These are phyloP conservation scores for Anodontia alba DNA, from an alignment of 2,888 invertebrate species.

Conservation along the genomic window DNA sequence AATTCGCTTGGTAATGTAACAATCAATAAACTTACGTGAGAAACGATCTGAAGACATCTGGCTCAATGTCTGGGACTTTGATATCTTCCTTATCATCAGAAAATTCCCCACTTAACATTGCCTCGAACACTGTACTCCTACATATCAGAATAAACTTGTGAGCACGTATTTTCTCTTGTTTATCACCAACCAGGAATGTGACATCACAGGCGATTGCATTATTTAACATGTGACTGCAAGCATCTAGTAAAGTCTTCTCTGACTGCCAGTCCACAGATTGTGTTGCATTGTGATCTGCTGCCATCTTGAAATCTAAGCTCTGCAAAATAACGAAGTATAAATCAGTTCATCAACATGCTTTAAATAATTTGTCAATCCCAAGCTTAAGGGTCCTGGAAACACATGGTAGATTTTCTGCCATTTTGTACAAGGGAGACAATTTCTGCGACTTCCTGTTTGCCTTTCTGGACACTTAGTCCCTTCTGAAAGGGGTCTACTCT, in stretches of 20 bases:
- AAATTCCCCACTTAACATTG: constrained; percentile 65
- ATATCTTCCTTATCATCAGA: constrained; percentile 52
- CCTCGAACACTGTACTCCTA: constrained; percentile 68
- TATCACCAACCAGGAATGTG: constrained; percentile 62
- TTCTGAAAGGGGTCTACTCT: too few species aligned
- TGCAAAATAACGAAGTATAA: constrained; percentile 1
- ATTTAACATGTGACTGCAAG: constrained; percentile 61
- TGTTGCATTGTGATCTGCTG: not conserved
- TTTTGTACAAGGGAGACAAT: too few species aligned
- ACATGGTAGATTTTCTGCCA: too few species aligned
- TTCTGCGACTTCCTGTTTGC: too few species aligned
- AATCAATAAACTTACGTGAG: constrained; percentile 54
- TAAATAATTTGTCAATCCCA: not conserved
- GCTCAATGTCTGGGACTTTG: constrained; percentile 66
- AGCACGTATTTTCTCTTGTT: constrained; percentile 43
- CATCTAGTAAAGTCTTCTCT: constrained; percentile 48
- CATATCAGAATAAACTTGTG: constrained; percentile 67
- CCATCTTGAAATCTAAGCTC: constrained; percentile 23
- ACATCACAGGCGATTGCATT: constrained; percentile 63
- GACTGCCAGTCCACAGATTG: constrained; percentile 59
- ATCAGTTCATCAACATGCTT: not conserved
- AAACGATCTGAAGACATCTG: constrained; percentile 56
- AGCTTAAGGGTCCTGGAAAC: too few species aligned
- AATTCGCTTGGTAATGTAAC: too few species aligned
- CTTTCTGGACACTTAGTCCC: too few species aligned